Evolutionary conservation across 2,113 vertebrate genomes (phyloP), one percentile per base, ranked within the genome.

Genomic region (Macrotis lagotis): DNA sequence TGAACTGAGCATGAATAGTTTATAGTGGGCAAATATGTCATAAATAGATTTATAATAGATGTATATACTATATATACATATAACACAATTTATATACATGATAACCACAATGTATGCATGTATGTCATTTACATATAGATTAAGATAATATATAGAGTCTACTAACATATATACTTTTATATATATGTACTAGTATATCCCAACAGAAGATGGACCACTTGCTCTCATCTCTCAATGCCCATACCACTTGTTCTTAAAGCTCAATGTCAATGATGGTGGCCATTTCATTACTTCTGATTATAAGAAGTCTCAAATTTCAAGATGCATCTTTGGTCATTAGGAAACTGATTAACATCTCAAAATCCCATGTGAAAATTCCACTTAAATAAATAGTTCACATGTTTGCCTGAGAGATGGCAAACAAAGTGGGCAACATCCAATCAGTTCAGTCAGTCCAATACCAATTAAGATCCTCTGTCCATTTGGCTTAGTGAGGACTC

Each of bases 231-330:
- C 51, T 66, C 10, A 37, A n/a, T n/a, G n/a, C n/a, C n/a, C n/a
- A n/a, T n/a, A 51, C 1, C 51, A 51, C 16, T 51, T 51, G 51
- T 19, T 51, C 19, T 51, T 19, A 51, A 22, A 14, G 16, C 51
- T 66, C 10, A 37, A 37, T 66, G 28, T 37, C 55, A 66, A 37
- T 66, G 55, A 66, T 66, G 19, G 28, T 66, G 89, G 91, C 25
- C 92, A 24, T 48, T 96, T 66, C 28, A 31, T 92, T n/a, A 53
- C 44, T 90, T 96, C 95, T 96, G 93, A 95, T 96, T 96, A 93
- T 94, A 97, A 95, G 95, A 94, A 93, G 89, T 22, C 92, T 89
- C 52, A 44, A 47, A 92, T 96, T 97, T 97, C 91, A 97, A 93
- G 95, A 37, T 91, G 90, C 66, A 49, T 93, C 53, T 28, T 97